phyloP scores from a whole-genome alignment of 1,140 invertebrate species.

The Calliopsis andreniformis region DNA sequence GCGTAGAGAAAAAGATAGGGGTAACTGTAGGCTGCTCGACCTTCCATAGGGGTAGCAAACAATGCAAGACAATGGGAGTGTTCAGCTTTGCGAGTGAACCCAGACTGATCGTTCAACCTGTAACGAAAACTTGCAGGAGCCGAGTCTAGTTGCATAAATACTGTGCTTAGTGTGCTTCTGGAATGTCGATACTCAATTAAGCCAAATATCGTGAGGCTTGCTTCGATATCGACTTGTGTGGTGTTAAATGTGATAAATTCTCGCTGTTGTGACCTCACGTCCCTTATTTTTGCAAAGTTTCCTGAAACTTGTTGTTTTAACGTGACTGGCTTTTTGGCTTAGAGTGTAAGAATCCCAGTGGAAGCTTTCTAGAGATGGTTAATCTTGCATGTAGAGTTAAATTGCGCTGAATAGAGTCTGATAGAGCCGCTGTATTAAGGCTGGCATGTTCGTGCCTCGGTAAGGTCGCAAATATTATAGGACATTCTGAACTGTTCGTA shows the following conservation, averaged over 20 bases:
- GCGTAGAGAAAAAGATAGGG: not conserved
- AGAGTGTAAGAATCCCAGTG: too few species aligned
- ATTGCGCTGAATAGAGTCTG: not conserved
- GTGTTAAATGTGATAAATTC: too few species aligned
- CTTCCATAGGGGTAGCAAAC: conserved; percentile 10
- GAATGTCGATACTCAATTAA: not conserved
- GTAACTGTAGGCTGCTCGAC: not conserved
- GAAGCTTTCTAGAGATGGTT: too few species aligned
- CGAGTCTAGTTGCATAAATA: not conserved
- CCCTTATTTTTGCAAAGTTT: too few species aligned
- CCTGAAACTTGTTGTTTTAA: too few species aligned
- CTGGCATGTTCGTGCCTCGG: not conserved
- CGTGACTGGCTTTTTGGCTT: too few species aligned
- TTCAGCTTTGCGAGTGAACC: conserved; percentile 15
- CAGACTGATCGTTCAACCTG: not conserved
- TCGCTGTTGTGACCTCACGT: too few species aligned
- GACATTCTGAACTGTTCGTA: not conserved
- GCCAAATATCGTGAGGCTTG: too few species aligned
- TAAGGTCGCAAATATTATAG: not conserved
- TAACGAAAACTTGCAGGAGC: conserved; percentile 3
- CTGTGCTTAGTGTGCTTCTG: not conserved
- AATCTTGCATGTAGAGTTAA: not conserved
- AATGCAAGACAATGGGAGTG: conserved; percentile 15
- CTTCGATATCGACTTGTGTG: too few species aligned
- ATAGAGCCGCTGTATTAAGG: not conserved